Evolutionary conservation across 2,113 vertebrate genomes (phyloP), one percentile per base, ranked within the genome.

Genomic region (Protobothrops flavoviridis): DNA sequence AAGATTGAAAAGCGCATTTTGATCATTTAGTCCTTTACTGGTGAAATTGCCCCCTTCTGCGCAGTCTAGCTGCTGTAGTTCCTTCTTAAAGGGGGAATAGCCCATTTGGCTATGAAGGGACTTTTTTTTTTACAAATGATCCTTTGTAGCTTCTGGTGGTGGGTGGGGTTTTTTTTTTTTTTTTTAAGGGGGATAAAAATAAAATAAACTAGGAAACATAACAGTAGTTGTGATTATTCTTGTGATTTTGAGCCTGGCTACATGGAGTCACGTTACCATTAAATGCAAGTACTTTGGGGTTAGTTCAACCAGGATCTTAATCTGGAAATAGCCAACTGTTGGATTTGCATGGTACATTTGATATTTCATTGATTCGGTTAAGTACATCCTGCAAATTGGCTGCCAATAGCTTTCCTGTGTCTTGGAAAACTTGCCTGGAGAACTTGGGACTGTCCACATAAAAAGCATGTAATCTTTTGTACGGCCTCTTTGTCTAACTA

Each of bases 151-250:
- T 39, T 81, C 33, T 81, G n/a, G 33, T 81, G 33, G 6, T 81
- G 15, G n/a, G 1, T 12, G 39, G 39, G 39, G 39, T 39, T 39
- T 39, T 39, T 39, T 45, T 4, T 6, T 74, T 81, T 39, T 81
- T 81, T 3, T 3, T 5, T 59, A 0, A 2, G 12, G 5, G 2
- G n/a, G n/a, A 15, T 6, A 1, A 17, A 17, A 69, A 15, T 20
- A 39, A 74, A 74, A 1, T n/a, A 20, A 74, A 3, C n/a, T 39
- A 81, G n/a, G 69, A 39, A 81, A 81, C 2, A 20, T 81, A 69
- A n/a, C 13, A 74, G 15, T 74, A 33, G n/a, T 17, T 33, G 64
- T 74, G 12, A 69, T 69, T 74, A 74, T 33, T 74, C n/a, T 74
- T 39, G 69, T 39, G 17, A 81, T 81, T 39, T 81, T 81, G 33